Base-by-base conservation (phyloP, 2,113 vertebrate species). In the Hemiprocne comata region DNA sequence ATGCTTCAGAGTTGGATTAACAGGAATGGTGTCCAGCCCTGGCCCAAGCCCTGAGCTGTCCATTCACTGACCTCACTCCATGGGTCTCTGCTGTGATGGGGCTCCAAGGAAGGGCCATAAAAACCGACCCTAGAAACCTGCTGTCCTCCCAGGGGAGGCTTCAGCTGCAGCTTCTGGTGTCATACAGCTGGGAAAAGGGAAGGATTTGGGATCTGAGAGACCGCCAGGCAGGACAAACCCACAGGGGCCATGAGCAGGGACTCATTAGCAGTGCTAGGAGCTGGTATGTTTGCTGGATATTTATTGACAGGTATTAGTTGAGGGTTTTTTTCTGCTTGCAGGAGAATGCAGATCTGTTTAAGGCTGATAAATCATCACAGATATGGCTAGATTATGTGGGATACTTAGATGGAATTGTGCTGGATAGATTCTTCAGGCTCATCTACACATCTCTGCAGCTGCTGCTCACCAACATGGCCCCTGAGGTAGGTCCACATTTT, bases 301-400 rank as follows among this genome's bases (percentile, higher is more conserved):
- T 69, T 13, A 6, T 9, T 23, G 48, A 17, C 54, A 23, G 17
- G 7, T 8, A 1, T 17, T 1, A 4, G 7, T 4, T 19, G 40
- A 42, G 40, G 10, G 36, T 2, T 36, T 74, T 40, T 42, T 67
- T 11, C 10, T 6, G 14, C 85, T 31, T 53, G 33, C 97, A 99
- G 98, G 98, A 99, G 80, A 99, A 98, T 0, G 95, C 93, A 4
- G 83, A 44, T 2, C 97, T 98, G 17, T 97, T 98, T 8, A 91
- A 72, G 66, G 98, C 98, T 2, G 94, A 98, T 3, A 89, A 54
- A 0, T 46, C 77, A 1, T 93, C 94, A 0, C 50, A 25, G 72
- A 46, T 81, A 14, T 99, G 98, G 98, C 85, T 57, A 55, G 91
- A 64, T 11, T 99, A 98, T 0, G 26, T 98, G 70, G 86, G 18